Conservation (phyloP, 1,140 invertebrate species). For the Arctopsyche grandis region DNA sequence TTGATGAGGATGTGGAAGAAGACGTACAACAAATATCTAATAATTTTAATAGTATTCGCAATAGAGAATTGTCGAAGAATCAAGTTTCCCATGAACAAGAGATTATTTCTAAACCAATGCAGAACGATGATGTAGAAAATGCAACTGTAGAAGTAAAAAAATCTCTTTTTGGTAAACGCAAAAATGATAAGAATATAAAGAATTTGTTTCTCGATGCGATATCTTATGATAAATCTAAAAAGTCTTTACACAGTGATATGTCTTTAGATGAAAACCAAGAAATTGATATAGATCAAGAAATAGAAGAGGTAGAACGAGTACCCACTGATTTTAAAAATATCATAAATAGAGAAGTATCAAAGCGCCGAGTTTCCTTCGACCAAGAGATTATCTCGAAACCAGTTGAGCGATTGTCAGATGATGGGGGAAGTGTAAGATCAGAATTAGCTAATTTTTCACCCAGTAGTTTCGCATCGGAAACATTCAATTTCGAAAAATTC, state of each 20-base stretch:
- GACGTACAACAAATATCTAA: too few species aligned
- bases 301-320: too few species aligned
- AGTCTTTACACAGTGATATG: slow-evolving; percentile 17
- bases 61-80: background rate
- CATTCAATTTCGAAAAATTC: slow-evolving; percentile 49
- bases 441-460: slow-evolving; percentile 28
- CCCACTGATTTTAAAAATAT: too few species aligned
- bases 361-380: background rate
- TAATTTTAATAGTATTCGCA: too few species aligned
- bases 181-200: slow-evolving; percentile 22
- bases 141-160: slow-evolving; percentile 2
- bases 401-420: background rate
- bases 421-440: slow-evolving; percentile 41
- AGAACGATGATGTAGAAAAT: background rate
- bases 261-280: background rate
- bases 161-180: background rate
- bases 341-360: background rate
- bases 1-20: too few species aligned
- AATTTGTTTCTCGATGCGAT: slow-evolving; percentile 44
- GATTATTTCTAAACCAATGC: background rate
- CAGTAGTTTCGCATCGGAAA: slow-evolving; percentile 44
- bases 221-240: slow-evolving; percentile 38
- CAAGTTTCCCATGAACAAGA: background rate
- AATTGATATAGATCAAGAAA: too few species aligned
- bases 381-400: background rate